Evolutionary conservation across 2,113 vertebrate species (phyloP), one percentile per base, ranked within the genome.

Genomic region (Cyprinodon tularosa): DNA sequence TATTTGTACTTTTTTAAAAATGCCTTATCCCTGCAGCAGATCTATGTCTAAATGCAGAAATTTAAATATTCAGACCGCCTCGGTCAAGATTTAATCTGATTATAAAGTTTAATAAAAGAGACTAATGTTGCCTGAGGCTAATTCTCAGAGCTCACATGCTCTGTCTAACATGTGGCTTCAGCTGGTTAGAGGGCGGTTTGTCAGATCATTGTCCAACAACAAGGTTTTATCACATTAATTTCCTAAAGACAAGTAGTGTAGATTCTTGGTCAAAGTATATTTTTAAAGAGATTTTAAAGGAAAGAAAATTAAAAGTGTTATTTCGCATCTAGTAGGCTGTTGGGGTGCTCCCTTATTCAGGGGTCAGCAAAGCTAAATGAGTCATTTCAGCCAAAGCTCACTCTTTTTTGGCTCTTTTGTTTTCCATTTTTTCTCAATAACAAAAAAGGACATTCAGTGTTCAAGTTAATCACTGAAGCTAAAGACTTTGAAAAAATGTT

Each of bases 81-180:
- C 53, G 64, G 20, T 44, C 39, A 20, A 8, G 6, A 9, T 3
- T 5, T 9, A 57, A 53, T 57, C 20, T 20, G 20, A 57, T 50
- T 50, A 11, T 50, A 38, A 71, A 14, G 40, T 17, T 42, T 5
- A 11, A 38, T 20, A 68, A 70, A 72, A 74, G 62, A 12, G 37
- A 2, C 40, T 17, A 71, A 68, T 45, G 50, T 22, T 61, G 53
- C 62, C 66, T 61, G 70, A 77, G 38, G 47, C 48, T 38, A 50
- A 84, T 64, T 76, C 65, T 71, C 29, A 29, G 68, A 14, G 57
- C 74, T 83, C 78, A 79, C 67, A 72, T 78, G 71, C 66, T 80
- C 50, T 84, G 68, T 48, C 61, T 86, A 69, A 74, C 64, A 78
- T 62, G 65, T 84, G 78, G 53, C 66, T 84, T 78, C 76, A 76